phyloP scores from a whole-genome alignment of 2,888 invertebrate genomes.

The Cosmopolites sordidus region DNA sequence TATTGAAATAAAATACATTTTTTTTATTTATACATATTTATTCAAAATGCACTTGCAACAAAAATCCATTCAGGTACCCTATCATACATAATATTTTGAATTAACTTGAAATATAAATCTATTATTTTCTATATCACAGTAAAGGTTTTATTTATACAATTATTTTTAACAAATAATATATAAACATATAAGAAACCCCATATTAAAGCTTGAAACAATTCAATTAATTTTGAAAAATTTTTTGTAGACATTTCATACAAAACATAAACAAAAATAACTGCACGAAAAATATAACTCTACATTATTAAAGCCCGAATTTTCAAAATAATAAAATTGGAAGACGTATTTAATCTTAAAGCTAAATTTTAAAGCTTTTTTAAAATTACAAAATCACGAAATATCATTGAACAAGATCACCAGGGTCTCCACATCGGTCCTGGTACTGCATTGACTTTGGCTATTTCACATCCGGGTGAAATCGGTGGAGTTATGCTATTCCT shows the following conservation, averaged over 20 bases:
- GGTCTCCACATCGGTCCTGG: constrained; percentile 45
- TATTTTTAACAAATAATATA: not conserved
- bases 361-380: constrained; percentile 22
- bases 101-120: not conserved
- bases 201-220: not conserved
- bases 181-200: not conserved
- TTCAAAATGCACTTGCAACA: not conserved
- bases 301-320: no score
- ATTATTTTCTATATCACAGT: not conserved
- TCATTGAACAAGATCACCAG: constrained; percentile 37
- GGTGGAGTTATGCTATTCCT: constrained; percentile 26
- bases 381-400: not conserved
- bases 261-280: not conserved
- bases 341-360: constrained; percentile 16
- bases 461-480: constrained; percentile 27
- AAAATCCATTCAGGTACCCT: not conserved
- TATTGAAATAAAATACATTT: no score
- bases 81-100: not conserved
- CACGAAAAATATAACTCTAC: no score
- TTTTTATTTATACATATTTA: no score
- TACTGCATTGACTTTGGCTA: constrained; percentile 10
- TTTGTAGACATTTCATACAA: not conserved
- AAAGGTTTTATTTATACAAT: not conserved
- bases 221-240: not conserved
- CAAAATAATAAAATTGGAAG: no score